Evolutionary conservation across 2,888 invertebrate species (phyloP).

Genomic region (Mesopsocus fuscifrons): DNA sequence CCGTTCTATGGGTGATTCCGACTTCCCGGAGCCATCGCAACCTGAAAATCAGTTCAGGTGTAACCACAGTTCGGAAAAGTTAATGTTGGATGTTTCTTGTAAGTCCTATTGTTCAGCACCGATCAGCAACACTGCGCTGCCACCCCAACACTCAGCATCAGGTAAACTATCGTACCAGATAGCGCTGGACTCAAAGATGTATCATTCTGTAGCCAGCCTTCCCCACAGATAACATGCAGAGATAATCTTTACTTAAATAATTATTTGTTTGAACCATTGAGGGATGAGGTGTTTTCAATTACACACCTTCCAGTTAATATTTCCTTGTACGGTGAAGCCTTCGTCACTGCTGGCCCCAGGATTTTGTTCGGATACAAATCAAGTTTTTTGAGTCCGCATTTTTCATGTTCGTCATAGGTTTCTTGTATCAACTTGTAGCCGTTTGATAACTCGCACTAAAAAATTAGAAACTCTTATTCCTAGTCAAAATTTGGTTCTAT

Average conservation of each 20-base stretch:
- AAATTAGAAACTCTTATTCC: constrained; percentile 25
- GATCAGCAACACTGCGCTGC: no score
- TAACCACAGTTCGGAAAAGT: no score
- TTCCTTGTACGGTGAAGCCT: constrained; percentile 36
- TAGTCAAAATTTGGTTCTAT: constrained; percentile 1
- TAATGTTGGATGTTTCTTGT: no score
- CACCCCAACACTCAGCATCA: no score
- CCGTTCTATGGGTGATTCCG: constrained; percentile 31
- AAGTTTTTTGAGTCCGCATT: constrained; percentile 49
- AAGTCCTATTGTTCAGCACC: no score
- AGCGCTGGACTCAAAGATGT: no score
- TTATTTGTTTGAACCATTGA: no score
- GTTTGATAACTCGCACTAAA: constrained; percentile 43
- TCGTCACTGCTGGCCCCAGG: constrained; percentile 32
- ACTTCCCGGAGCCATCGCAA: constrained; percentile 39
- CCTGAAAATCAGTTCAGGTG: constrained; percentile 21
- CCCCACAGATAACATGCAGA: no score
- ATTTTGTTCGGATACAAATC: constrained; percentile 36
- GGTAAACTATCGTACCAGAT: no score
- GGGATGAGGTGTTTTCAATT: no score
- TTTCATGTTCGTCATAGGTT: constrained; percentile 46
- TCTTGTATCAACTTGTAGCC: constrained; percentile 46
- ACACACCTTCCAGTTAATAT: constrained; percentile 23
- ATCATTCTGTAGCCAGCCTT: no score
- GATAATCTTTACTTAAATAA: no score